These are phyloP conservation scores for Magallana nippona DNA, from an alignment of 2,888 invertebrate species.

Conservation along the genomic window DNA sequence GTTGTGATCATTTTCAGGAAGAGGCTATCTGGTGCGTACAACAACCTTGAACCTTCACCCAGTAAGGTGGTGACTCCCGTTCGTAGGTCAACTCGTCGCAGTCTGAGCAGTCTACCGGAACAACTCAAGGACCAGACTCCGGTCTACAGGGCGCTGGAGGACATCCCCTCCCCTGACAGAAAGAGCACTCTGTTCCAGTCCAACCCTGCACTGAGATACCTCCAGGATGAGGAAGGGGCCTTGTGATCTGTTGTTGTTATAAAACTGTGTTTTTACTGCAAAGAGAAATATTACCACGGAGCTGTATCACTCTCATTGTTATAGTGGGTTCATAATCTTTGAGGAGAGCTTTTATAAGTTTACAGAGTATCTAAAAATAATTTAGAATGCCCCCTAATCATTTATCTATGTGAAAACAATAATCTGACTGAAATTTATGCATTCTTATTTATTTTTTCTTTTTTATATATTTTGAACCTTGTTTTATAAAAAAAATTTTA, in stretches of 20 bases:
- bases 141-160: slow-evolving; percentile 61
- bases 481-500: no score
- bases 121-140: slow-evolving; percentile 66
- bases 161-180: slow-evolving; percentile 55
- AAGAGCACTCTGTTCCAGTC: slow-evolving; percentile 64
- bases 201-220: slow-evolving; percentile 59
- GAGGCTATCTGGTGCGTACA: slow-evolving; percentile 45
- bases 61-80: slow-evolving; percentile 69
- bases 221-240: slow-evolving; percentile 40
- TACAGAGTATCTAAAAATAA: no score
- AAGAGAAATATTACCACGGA: no score
- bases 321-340: no score
- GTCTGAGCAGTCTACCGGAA: slow-evolving; percentile 62
- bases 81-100: slow-evolving; percentile 68
- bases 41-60: slow-evolving; percentile 31
- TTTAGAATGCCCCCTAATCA: no score
- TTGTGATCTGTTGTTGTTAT: background rate
- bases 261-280: background rate
- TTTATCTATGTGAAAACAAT: no score
- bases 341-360: no score
- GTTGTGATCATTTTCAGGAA: slow-evolving; percentile 37
- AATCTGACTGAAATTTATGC: no score
- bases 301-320: no score
- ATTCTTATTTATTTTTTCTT: no score
- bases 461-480: no score